Base-by-base conservation (phyloP, 2,797 vertebrate genomes). In the Arrhamphus sclerolepis region DNA sequence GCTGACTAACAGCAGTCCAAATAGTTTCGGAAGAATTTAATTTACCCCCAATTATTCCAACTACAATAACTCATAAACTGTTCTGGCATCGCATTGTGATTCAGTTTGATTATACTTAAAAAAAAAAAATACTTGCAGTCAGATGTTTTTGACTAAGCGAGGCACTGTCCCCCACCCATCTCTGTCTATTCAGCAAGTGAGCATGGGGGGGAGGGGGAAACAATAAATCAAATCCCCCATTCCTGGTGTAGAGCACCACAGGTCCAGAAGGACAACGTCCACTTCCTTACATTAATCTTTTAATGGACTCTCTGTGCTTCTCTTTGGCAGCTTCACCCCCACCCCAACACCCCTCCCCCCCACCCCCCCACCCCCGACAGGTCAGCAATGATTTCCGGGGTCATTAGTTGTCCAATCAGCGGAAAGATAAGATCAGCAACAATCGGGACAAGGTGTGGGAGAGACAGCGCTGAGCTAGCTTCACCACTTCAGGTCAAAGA, bases 201-300 rank as follows among this genome's bases (percentile, higher is more conserved):
- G 73, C 57, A 52, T 56, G 49, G 62, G 34, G 11, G 34, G 34
- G 34, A 10, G 31, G 48, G 64, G 50, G 1, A 1, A 29, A 47
- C 71, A 22, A 90, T 90, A 91, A 89, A 92, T 92, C 86, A 90
- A 90, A 89, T 75, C 68, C 84, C 60, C 86, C 56, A 17, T 80
- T 80, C 81, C 83, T 72, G 83, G 87, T 76, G 83, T 76, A 77
- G 74, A 59, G 83, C 76, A 87, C 80, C 85, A 85, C 87, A 87
- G 88, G 89, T 91, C 89, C 86, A 66, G 81, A 78, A 92, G 90
- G 88, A 92, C 84, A 82, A 81, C 83, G 89, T 86, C 88, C 88
- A 89, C 89, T 92, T 89, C 89, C 88, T 91, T 86, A 88, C 87
- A 91, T 93, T 92, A 91, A 93, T 92, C 89, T 92, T 92, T 92